A percentile compares a stretch with the other conserved stretches of the same genome.
Evolutionary conservation across 92 coral and sea anemone species (phyloP).

Genomic region (Zoanthus gigantus): DNA sequence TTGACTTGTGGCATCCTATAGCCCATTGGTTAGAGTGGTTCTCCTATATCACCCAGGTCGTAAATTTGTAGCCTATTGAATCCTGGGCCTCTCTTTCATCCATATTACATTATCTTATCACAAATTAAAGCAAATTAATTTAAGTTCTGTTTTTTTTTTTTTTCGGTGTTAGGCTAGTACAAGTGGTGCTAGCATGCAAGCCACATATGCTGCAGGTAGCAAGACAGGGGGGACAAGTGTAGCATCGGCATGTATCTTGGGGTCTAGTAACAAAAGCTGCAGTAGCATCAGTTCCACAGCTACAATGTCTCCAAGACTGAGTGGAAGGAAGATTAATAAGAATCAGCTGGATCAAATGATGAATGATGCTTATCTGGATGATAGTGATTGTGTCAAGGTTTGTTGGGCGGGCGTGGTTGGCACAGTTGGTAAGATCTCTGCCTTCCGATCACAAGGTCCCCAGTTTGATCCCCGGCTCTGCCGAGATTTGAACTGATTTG

Average conservation of each 20-base stretch:
- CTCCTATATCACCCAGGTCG: no score
- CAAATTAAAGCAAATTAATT: neutral
- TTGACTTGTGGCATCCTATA: no score
- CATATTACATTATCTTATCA: no score
- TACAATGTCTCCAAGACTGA: slow-evolving; percentile 31
- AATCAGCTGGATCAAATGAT: slow-evolving; percentile 21
- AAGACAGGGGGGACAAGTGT: neutral
- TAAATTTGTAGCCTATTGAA: no score
- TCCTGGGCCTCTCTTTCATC: no score
- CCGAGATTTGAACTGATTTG: no score
- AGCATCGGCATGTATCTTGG: neutral
- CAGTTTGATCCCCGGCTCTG: no score
- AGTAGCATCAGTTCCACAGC: slow-evolving; percentile 21
- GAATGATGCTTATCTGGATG: slow-evolving; percentile 26
- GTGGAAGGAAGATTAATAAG: slow-evolving; percentile 30
- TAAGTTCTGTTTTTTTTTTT: neutral
- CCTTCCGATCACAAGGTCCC: no score
- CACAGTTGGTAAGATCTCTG: no score
- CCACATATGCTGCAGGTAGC: neutral
- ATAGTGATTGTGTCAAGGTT: slow-evolving; percentile 33
- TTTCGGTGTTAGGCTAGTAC: neutral
- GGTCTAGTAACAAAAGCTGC: slow-evolving; percentile 1
- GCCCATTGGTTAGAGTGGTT: no score
- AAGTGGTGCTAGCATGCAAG: neutral
- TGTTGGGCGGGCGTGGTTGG: neutral